Evolutionary conservation across 2,797 vertebrate species (phyloP).

Genomic region (Halcyon leucocephala): DNA sequence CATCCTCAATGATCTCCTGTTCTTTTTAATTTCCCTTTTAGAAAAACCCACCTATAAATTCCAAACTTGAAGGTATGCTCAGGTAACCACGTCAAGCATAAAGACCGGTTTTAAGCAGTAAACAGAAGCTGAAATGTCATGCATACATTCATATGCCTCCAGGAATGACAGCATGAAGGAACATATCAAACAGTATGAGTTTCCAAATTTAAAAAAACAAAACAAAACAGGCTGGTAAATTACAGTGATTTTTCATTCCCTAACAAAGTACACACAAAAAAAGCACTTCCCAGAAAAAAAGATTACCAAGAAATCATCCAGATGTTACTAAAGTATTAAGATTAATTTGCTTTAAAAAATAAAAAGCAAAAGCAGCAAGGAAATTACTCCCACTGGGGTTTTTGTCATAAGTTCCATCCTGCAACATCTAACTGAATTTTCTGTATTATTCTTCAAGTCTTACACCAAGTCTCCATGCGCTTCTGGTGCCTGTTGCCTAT

Average conservation of each 20-base stretch:
- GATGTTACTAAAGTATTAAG: constrained; percentile 28
- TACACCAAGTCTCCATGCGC: background rate
- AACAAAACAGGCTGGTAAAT: background rate
- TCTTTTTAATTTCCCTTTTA: background rate
- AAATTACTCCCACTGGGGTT: background rate
- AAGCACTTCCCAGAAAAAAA: background rate
- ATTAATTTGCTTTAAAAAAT: background rate
- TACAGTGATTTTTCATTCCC: constrained; percentile 45
- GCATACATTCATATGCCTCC: constrained; percentile 20
- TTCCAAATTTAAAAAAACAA: background rate
- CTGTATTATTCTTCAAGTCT: background rate
- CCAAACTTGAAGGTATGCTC: background rate
- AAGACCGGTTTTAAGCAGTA: constrained; percentile 25
- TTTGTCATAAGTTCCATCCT: background rate
- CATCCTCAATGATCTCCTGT: background rate
- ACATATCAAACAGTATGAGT: background rate
- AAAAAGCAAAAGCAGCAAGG: background rate
- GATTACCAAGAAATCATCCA: constrained; percentile 35
- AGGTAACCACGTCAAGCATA: background rate
- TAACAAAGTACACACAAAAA: constrained; percentile 3
- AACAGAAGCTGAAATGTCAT: constrained; percentile 54
- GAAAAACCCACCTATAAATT: background rate
- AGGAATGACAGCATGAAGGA: constrained; percentile 26
- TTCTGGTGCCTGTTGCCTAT: background rate
- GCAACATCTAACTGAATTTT: background rate